Evolutionary conservation across 2,113 vertebrate species (phyloP).

Genomic region (Boleophthalmus pectinirostris): DNA sequence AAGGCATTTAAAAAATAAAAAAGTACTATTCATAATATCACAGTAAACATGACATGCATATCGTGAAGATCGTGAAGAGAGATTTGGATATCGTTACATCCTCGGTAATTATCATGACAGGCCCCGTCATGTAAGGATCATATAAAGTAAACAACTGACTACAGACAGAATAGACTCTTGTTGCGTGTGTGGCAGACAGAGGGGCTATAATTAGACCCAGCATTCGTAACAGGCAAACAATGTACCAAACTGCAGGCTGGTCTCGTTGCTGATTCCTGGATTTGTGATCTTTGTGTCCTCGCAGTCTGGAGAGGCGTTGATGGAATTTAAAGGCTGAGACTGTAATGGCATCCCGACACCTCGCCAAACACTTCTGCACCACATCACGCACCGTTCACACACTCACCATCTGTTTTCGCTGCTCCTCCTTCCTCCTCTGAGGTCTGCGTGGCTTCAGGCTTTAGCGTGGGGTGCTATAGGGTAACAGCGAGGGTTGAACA

Average conservation of each 20-base stretch:
- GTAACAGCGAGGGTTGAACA: background rate
- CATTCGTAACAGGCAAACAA: background rate
- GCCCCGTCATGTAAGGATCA: no score
- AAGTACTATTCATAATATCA: no score
- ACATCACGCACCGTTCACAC: slow-evolving; percentile 42
- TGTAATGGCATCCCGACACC: slow-evolving; percentile 49
- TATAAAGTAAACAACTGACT: background rate
- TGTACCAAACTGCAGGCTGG: background rate
- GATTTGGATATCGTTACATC: no score
- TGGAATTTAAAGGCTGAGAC: slow-evolving; percentile 29
- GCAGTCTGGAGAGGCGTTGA: slow-evolving; percentile 38
- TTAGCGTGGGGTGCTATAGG: slow-evolving; percentile 27
- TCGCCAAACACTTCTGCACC: slow-evolving; percentile 31
- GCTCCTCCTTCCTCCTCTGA: slow-evolving; percentile 6
- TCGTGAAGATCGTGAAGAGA: no score
- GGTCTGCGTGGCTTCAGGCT: slow-evolving; percentile 18
- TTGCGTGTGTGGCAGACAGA: background rate
- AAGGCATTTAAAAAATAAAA: no score
- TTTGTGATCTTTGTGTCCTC: background rate
- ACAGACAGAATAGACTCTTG: background rate
- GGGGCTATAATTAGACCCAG: background rate
- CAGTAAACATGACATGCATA: no score
- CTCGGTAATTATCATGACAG: no score
- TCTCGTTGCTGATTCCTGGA: background rate
- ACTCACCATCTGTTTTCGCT: slow-evolving; percentile 53